Base-by-base conservation (phyloP, 1,140 invertebrate genomes). In the Manduca sexta region DNA sequence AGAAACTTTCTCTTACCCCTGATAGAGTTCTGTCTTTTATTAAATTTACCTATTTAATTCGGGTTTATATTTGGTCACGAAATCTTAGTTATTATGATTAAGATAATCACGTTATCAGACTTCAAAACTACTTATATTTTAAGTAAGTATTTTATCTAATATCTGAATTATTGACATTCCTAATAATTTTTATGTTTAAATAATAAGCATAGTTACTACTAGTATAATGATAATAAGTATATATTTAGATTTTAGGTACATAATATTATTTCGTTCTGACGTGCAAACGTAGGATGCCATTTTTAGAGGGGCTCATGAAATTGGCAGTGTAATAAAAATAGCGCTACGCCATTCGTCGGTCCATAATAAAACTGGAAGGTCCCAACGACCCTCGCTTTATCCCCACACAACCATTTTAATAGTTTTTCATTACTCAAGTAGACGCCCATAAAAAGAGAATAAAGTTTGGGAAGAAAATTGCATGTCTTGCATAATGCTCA, bases 371-470 rank as follows among this genome's bases (percentile, higher is more conserved):
- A 74, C 41, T 68, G 67, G 62, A 78, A 77, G 78, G 79, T 72
- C 67, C 73, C 69, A 69, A 74, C 77, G 69, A 78, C 76, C 74
- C 73, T 68, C 63, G 69, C 52, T 70, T 71, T 71, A 77, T 79
- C 70, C 74, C 78, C 80, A 71, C 63, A 61, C 78, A 60, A 63
- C 21, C 62, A 71, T 53, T 80, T 84, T 84, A 74, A 84, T 84
- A 80, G 78, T 84, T 80, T 82, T 84, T 82, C 80, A 84, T 84
- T 84, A 84, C 80, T 84, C 80, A 84, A 84, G 80, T 80, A 84
- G 80, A 84, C 67, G 76, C 45, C 62, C 54, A 74, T 78, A 82
- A 84, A 81, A 65, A 49, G 52, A 60, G 54, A 66, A 81, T 79
- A 76, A 75, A 79, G 64, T 67, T 72, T 57, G 69, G 63, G 52